phyloP scores from a whole-genome alignment of 2,888 invertebrate genomes.

The Mantis religiosa region DNA sequence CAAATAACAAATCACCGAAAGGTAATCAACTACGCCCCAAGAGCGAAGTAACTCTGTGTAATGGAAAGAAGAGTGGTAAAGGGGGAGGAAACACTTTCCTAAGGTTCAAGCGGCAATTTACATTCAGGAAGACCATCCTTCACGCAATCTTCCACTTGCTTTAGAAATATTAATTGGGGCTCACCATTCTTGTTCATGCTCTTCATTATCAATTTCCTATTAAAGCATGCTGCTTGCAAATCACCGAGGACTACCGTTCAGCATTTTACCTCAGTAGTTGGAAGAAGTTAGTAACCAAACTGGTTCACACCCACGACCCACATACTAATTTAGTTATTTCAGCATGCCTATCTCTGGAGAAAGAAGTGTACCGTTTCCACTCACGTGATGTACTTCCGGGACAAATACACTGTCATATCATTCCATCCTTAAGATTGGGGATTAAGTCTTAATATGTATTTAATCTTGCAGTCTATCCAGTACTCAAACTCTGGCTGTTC shows the following conservation, averaged over 20 bases:
- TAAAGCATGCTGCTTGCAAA: background rate
- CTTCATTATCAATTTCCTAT: background rate
- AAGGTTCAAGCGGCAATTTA: background rate
- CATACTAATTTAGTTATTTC: no score
- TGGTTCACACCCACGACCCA: background rate
- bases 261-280: background rate
- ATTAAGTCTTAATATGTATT: no score
- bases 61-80: background rate
- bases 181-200: background rate
- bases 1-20: conserved; percentile 22
- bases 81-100: background rate
- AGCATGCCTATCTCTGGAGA: no score
- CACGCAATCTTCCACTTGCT: background rate
- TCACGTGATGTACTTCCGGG: no score
- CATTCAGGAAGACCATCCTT: conserved; percentile 1
- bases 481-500: no score
- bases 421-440: no score
- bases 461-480: no score
- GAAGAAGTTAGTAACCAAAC: background rate
- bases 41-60: background rate
- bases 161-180: conserved; percentile 6
- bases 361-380: no score
- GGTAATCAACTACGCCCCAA: conserved; percentile 17
- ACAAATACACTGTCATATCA: no score
- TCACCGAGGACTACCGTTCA: background rate